Conservation (phyloP, 2,888 invertebrate genomes). For the Odontomyia ornata region DNA sequence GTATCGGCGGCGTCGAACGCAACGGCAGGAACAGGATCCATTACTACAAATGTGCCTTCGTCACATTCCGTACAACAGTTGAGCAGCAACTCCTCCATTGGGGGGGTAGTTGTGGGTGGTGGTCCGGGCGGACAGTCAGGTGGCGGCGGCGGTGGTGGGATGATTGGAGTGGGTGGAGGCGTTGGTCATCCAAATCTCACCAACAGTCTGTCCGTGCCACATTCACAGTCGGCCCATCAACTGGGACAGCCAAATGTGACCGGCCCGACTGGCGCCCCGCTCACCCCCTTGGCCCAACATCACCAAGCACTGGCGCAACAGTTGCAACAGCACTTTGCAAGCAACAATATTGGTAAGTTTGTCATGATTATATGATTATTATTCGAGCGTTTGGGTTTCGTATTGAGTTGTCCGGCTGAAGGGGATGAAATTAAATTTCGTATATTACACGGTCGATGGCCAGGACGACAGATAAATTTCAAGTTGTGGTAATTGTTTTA, state of each 20-base stretch:
- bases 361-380: too few relatives aligned
- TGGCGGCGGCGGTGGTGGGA: conserved; percentile 41
- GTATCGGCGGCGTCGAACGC: conserved; percentile 51
- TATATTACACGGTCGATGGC: too few relatives aligned
- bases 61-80: conserved; percentile 64
- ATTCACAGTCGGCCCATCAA: conserved; percentile 64
- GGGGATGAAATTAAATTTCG: too few relatives aligned
- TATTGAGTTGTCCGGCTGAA: too few relatives aligned
- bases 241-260: conserved; percentile 54
- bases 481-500: too few relatives aligned
- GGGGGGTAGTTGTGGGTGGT: conserved; percentile 48
- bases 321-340: conserved; percentile 69
- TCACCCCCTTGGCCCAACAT: conserved; percentile 68
- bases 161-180: conserved; percentile 51
- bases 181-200: conserved; percentile 54
- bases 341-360: conserved; percentile 64
- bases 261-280: conserved; percentile 50
- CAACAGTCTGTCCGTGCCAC: conserved; percentile 57
- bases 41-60: conserved; percentile 57
- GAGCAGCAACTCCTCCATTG: conserved; percentile 54
- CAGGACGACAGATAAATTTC: too few relatives aligned
- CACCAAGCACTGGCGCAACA: conserved; percentile 71
- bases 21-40: conserved; percentile 49
- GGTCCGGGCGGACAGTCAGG: conserved; percentile 46
- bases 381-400: too few relatives aligned